A percentile compares a stretch with the other conserved stretches of the same genome.
Conservation (phyloP, 2,113 vertebrate genomes). For the Tragelaphus strepsiceros region DNA sequence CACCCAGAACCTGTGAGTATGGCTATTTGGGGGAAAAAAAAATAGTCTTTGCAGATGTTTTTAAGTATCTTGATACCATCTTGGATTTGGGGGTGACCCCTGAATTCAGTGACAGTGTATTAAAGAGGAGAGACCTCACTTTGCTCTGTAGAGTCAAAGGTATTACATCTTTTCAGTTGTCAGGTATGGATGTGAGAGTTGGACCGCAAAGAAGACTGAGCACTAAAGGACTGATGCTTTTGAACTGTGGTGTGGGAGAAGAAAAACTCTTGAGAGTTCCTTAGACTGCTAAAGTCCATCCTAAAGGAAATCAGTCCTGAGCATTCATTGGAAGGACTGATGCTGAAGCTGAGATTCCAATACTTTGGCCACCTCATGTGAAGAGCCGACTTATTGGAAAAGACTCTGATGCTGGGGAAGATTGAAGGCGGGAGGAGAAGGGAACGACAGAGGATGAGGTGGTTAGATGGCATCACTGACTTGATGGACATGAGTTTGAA, state of each 20-base stretch:
- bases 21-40: neutral
- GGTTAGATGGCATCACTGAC: neutral
- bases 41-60: neutral
- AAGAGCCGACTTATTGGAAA: neutral
- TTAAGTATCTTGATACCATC: neutral
- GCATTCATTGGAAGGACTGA: neutral
- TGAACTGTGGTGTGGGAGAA: neutral
- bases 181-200: neutral
- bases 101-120: neutral
- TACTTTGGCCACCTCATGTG: neutral
- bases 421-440: accelerated
- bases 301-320: neutral
- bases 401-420: neutral
- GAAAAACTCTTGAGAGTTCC: neutral
- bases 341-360: neutral
- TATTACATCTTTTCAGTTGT: neutral
- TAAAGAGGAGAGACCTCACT: neutral
- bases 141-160: neutral
- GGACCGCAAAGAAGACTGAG: neutral
- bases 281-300: neutral
- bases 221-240: neutral
- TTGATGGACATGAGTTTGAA: neutral
- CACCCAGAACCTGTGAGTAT: neutral
- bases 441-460: accelerated
- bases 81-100: neutral